Evolutionary conservation across 2,113 vertebrate genomes (phyloP).

Genomic region (Cynocephalus volans): DNA sequence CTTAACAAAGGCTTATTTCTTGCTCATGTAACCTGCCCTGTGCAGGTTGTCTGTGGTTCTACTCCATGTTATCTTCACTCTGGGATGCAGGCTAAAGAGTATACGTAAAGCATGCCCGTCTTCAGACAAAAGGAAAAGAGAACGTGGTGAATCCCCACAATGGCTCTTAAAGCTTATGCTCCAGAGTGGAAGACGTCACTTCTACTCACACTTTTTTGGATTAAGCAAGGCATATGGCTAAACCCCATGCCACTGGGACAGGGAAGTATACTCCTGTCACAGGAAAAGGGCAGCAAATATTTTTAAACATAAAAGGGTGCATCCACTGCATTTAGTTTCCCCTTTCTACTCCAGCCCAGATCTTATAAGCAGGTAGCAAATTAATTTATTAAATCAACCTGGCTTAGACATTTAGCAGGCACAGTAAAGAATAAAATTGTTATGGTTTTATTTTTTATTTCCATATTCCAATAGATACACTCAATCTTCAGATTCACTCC

Average conservation of each 20-base stretch:
- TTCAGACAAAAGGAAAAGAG: not conserved
- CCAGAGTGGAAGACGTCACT: not conserved
- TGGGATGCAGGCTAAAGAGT: not conserved
- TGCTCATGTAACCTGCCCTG: not conserved
- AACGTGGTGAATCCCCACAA: not conserved
- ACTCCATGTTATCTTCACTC: not conserved
- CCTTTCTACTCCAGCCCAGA: not conserved
- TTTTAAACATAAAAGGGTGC: not conserved
- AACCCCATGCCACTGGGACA: not conserved
- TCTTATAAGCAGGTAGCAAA: not conserved
- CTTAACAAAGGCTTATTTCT: not conserved
- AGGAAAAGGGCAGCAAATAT: not conserved
- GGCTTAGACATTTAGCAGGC: not conserved
- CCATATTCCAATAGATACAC: not conserved
- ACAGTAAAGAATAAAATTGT: not conserved
- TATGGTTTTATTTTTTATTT: slow-evolving; percentile 9
- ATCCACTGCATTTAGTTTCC: not conserved
- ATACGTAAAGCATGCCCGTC: not conserved
- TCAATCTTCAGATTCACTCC: not conserved
- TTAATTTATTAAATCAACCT: slow-evolving; percentile 21
- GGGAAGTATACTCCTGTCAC: not conserved
- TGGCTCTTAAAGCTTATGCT: not conserved
- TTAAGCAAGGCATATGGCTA: not conserved
- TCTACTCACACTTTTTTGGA: not conserved
- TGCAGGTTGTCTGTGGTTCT: not conserved